Base-by-base conservation (phyloP, 2,888 invertebrate genomes). In the Plutella xylostella region DNA sequence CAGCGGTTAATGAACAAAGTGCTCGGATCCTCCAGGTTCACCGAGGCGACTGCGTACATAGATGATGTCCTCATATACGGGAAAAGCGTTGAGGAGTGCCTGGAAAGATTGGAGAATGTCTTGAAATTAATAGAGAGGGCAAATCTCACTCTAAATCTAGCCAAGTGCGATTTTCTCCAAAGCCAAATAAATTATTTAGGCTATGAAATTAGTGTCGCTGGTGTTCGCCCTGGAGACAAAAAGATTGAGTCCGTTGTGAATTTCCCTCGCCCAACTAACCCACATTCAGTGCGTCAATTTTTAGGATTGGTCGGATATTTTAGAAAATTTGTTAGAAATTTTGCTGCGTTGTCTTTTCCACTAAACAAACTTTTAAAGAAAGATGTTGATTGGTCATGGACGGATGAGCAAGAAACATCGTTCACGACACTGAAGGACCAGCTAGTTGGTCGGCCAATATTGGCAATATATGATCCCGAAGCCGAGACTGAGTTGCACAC, bases 401-500 rank as follows among this genome's bases (percentile, higher is more conserved):
- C 12, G 19, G 2, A 22, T 11, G 28, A 4, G 11, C 28, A 46
- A 37, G 7, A 31, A 18, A 12, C 33, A 31, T 12, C 42, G 9
- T 19, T 42, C 7, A 12, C 18, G 3, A 4, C 6, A 11, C 9
- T 30, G 11, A 34, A 22, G 3, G 11, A 43, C 1, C 7, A 15
- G 14, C 19, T 25, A 1, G 6, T 14, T 14, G 18, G 19, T 15
- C 28, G 41, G 5, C 41, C 41, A 11, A 50, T 56, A 18, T 42
- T 61, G 20, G 43, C 49, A 5, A 48, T 61, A 7, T 66, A 54
- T 41, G 44, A 55, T 31, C 56, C 52, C 14, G 14, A 9, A 12
- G 2, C 14, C 43, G 21, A 9, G 39, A 56, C 56, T 2, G 55
- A 58, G 42, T 22, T 59, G 14, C 57, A 60, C 46, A 54, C 51